phyloP scores from a whole-genome alignment of 2,113 vertebrate species.

The human region DNA sequence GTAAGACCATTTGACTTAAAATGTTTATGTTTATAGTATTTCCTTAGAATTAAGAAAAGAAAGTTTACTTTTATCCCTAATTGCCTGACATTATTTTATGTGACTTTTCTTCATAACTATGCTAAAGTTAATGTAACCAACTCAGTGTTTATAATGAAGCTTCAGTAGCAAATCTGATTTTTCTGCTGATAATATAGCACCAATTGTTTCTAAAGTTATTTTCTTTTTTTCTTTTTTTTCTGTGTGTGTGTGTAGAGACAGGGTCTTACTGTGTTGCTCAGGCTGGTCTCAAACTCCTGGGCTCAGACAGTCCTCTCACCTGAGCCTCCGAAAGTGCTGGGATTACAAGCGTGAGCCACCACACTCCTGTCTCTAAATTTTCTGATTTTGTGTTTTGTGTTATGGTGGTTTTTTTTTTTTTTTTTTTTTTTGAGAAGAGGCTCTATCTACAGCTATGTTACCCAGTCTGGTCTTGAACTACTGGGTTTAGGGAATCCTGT shows the following conservation, averaged over 20 bases:
- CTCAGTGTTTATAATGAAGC: neutral
- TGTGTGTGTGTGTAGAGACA: neutral
- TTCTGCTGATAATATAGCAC: neutral
- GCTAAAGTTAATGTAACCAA: constrained; percentile 12
- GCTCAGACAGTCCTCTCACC: neutral
- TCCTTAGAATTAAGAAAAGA: neutral
- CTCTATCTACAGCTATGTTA: no score
- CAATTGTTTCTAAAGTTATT: constrained; percentile 11
- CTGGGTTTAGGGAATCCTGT: no score
- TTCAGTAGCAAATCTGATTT: constrained; percentile 37
- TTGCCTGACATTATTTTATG: neutral
- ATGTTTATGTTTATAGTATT: constrained; percentile 33
- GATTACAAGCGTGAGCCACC: neutral
- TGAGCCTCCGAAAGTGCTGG: neutral
- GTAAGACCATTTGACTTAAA: constrained; percentile 85
- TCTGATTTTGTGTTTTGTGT: constrained; percentile 43
- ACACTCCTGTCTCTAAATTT: neutral
- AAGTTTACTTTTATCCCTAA: neutral
- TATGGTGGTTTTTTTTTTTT: no score
- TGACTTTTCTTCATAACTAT: constrained; percentile 5
- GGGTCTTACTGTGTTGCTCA: neutral
- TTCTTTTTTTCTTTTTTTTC: neutral
- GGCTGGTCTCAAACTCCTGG: neutral
- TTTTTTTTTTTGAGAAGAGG: no score
- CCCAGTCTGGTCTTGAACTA: no score